Base-by-base conservation (phyloP, 2,888 invertebrate genomes). In the Drosophila hamatofila region DNA sequence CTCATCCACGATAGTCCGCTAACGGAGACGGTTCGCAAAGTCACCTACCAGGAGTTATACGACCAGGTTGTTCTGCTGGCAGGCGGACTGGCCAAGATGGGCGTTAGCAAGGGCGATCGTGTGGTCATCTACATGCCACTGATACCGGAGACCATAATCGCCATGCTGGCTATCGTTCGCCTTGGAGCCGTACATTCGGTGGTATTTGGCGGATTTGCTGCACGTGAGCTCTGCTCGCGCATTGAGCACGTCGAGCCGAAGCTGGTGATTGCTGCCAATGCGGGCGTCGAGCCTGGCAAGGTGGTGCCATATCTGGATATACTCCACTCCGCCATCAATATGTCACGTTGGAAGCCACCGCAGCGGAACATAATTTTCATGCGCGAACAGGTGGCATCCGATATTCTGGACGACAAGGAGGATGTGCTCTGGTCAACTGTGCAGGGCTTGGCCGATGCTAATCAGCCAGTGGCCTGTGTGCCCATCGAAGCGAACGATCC, bases 71-170 rank as follows among this genome's bases (percentile, higher is more conserved):
- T 96, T 0, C 93, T 95, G 23, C 92, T 98, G 51, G 97, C 98
- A 0, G 97, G 97, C 2, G 96, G 96, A 41, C 93, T 98, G 82
- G 94, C 95, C 0, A 94, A 95, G 5, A 93, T 96, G 59, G 98
- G 98, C 0, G 97, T 98, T 2, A 93, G 93, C 21, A 95, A 95
- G 84, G 98, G 98, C 0, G 97, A 98, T 87, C 93, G 96, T 0
- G 97, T 98, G 1, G 94, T 98, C 2, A 97, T 98, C 88, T 98
- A 98, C 92, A 98, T 98, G 98, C 98, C 98, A 0, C 94, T 98
- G 66, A 96, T 98, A 54, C 98, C 98, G 0, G 97, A 98, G 92
- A 96, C 97, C 0, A 95, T 98, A 51, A 94, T 98, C 58, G 95
- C 98, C 1, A 98, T 98, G 96, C 92, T 98, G 83, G 98, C 98